A percentile compares a stretch with the other conserved stretches of the same genome.
Evolutionary conservation across 1,140 invertebrate species (phyloP).

Genomic region (Grapholita molesta): DNA sequence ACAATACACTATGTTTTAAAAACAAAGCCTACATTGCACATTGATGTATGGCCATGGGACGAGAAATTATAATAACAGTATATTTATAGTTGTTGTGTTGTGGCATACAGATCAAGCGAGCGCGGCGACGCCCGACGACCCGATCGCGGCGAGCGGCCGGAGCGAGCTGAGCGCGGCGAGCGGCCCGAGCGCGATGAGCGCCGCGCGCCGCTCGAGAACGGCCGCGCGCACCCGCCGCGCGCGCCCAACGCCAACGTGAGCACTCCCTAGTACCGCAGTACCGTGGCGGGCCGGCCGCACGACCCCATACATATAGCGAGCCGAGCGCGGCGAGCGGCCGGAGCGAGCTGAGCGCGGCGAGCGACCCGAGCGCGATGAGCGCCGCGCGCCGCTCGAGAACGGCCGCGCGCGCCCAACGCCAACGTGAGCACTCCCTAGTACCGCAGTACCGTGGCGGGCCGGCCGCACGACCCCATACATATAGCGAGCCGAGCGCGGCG

Average conservation of each 20-base stretch:
- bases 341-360: no score
- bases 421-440: conserved; percentile 16
- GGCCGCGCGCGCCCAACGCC: conserved; percentile 8
- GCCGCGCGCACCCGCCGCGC: conserved; percentile 52
- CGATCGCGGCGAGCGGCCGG: conserved; percentile 33
- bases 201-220: conserved; percentile 68
- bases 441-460: no score
- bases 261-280: no score
- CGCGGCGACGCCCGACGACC: conserved; percentile 43
- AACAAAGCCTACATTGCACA: no score
- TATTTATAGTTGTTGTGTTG: background rate
- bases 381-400: background rate
- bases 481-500: no score
- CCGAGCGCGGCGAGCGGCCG: no score
- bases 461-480: no score
- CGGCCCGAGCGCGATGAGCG: conserved; percentile 38
- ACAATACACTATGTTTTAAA: no score
- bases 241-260: conserved; percentile 20
- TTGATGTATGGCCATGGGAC: no score
- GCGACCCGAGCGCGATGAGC: background rate
- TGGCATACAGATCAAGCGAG: conserved; percentile 53
- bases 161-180: conserved; percentile 22
- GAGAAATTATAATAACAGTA: no score
- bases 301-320: no score
- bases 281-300: no score